Evolutionary conservation across 2,888 invertebrate genomes (phyloP), one percentile per base, ranked within the genome.

Genomic region (Hermaeophaga mercurialis): DNA sequence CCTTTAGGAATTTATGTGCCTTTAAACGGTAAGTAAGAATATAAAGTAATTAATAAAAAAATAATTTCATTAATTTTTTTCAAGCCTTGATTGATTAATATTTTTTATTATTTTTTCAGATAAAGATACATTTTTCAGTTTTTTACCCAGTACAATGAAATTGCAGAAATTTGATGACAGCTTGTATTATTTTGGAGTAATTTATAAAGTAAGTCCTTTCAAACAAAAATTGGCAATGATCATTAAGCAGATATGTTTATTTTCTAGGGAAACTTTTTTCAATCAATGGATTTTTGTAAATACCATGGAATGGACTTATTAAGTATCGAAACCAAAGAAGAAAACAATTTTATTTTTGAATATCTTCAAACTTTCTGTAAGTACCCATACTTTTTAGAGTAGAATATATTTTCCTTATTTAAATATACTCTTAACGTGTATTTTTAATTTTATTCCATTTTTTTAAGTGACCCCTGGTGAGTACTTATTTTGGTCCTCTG

Each of bases 231-330:
- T 33, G 8, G 3, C 5, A 9, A 11, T 11, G 3, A 33, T 33
- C n/a, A 9, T 4, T n/a, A n/a, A n/a, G 34, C 14, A 34, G 34
- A 5, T 11, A 6, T 34, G n/a, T n/a, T n/a, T 17, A 41, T 18
- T 22, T 7, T 38, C 3, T 18, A 43, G 43, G 43, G 24, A 12
- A 43, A 12, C 26, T 43, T 43, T 9, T 43, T 43, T 24, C 43
- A 43, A 43, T 8, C 43, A 4, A 43, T 43, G 43, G 24, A 43
- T 6, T 43, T 43, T 14, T 43, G 43, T 26, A 43, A 24, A 24
- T 43, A n/a, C 26, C 43, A 43, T 24, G 43, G 43, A 2, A 24
- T 43, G 22, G 43, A 43, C 1, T 11, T 43, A 5, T 11, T 43
- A 5, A 43, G 43, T 24, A 43, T 43, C 1, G 43, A 43, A 24